Evolutionary conservation across 2,888 invertebrate species (phyloP).

Genomic region (Odiellus spinosus): DNA sequence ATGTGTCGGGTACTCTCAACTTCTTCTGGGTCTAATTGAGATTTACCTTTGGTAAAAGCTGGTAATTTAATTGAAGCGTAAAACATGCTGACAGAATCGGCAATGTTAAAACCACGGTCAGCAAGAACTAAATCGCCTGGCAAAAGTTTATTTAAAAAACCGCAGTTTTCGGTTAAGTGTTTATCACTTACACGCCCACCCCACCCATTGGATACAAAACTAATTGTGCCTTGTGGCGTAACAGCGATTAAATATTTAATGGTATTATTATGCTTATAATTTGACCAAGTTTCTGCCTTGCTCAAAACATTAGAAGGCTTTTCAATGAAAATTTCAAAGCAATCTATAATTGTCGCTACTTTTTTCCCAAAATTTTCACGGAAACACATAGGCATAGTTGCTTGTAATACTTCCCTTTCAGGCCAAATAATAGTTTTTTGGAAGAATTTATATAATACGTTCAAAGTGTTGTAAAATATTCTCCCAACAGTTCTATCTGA

Average conservation of each 20-base stretch:
- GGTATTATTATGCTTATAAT: conserved; percentile 21
- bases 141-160: conserved; percentile 14
- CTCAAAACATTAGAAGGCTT: not conserved
- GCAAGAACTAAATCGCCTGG: conserved; percentile 18
- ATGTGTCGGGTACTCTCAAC: conserved; percentile 1
- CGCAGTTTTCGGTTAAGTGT: conserved; percentile 19
- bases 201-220: conserved; percentile 19
- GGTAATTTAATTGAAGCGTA: conserved; percentile 14
- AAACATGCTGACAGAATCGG: no score
- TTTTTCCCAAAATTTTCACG: not conserved
- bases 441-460: not conserved
- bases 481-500: not conserved
- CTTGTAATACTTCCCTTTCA: not conserved
- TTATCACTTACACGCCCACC: conserved; percentile 21
- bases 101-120: conserved; percentile 19
- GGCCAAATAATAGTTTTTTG: not conserved
- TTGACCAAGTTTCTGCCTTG: conserved; percentile 15
- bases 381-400: not conserved
- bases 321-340: not conserved
- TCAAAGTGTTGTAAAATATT: not conserved
- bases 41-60: conserved; percentile 8
- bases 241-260: conserved; percentile 21
- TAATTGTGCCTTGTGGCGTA: conserved; percentile 19
- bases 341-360: conserved; percentile 1
- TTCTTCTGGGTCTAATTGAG: not conserved